Conservation (phyloP, 1,140 invertebrate genomes). For the Conus ventricosus region DNA sequence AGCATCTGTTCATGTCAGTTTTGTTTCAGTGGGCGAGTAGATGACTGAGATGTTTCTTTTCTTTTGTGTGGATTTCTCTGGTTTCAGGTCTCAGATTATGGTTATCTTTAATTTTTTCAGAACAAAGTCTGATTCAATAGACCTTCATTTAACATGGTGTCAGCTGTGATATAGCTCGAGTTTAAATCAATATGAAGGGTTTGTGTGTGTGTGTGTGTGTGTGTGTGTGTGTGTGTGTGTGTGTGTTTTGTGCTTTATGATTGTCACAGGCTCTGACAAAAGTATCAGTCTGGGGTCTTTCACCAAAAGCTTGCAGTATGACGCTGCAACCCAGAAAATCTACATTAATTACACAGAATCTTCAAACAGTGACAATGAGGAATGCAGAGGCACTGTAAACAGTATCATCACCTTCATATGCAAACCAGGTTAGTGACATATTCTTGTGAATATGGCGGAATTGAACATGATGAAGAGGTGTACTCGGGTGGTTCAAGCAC, state of each 20-base stretch:
- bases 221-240: background rate
- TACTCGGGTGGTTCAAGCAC: too few relatives aligned
- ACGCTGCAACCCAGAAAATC: conserved; percentile 25
- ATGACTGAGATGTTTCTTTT: too few relatives aligned
- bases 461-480: too few relatives aligned
- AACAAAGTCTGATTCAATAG: too few relatives aligned
- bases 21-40: too few relatives aligned
- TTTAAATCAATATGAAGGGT: background rate
- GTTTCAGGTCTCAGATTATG: too few relatives aligned
- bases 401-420: conserved; percentile 63
- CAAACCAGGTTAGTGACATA: conserved; percentile 55
- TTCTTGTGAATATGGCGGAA: too few relatives aligned
- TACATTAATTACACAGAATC: conserved; percentile 9
- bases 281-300: conserved; percentile 4
- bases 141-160: too few relatives aligned
- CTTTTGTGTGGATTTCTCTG: too few relatives aligned
- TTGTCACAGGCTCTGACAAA: background rate
- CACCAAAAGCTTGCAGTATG: conserved; percentile 13
- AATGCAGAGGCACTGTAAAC: conserved; percentile 9
- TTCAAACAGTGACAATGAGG: background rate
- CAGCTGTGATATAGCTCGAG: too few relatives aligned
- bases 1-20: too few relatives aligned
- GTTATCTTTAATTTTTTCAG: too few relatives aligned
- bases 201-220: background rate
- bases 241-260: background rate